These are phyloP conservation scores for Cricetomys ansorgei DNA, from an alignment of 2,113 vertebrate species.

Conservation along the genomic window DNA sequence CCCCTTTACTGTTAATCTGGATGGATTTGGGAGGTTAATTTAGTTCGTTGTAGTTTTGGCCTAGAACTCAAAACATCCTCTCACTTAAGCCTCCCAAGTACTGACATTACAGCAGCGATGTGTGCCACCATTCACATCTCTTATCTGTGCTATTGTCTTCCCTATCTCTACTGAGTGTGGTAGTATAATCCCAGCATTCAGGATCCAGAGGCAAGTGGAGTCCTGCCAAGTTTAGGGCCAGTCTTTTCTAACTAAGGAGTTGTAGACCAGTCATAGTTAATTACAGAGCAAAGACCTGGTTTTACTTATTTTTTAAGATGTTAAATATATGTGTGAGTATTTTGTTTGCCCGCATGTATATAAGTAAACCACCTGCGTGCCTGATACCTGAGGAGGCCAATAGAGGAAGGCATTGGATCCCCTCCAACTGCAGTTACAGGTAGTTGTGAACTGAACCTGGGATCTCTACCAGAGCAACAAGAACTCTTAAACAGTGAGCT, in stretches of 20 bases:
- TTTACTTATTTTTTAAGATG: neutral
- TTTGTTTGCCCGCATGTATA: neutral
- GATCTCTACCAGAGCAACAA: neutral
- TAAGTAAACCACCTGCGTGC: neutral
- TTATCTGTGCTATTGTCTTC: constrained; percentile 3
- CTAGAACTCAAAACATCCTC: neutral
- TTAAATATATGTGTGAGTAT: neutral
- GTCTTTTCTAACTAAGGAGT: neutral
- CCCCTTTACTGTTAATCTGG: neutral
- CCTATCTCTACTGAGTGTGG: neutral
- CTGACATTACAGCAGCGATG: neutral
- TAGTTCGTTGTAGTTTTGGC: neutral
- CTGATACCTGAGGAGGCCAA: neutral
- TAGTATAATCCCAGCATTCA: neutral
- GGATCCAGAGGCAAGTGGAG: neutral
- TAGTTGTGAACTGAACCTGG: neutral
- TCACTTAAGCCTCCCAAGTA: neutral
- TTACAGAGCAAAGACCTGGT: neutral
- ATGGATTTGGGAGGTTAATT: neutral
- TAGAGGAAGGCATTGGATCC: neutral
- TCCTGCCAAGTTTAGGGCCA: neutral
- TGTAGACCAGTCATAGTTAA: neutral
- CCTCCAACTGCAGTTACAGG: neutral
- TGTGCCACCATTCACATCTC: too few relatives aligned
- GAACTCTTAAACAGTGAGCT: neutral